A percentile compares a stretch with the other conserved stretches of the same genome.
Conservation (phyloP, 2,888 invertebrate genomes). For the Clepsis dumicolana region DNA sequence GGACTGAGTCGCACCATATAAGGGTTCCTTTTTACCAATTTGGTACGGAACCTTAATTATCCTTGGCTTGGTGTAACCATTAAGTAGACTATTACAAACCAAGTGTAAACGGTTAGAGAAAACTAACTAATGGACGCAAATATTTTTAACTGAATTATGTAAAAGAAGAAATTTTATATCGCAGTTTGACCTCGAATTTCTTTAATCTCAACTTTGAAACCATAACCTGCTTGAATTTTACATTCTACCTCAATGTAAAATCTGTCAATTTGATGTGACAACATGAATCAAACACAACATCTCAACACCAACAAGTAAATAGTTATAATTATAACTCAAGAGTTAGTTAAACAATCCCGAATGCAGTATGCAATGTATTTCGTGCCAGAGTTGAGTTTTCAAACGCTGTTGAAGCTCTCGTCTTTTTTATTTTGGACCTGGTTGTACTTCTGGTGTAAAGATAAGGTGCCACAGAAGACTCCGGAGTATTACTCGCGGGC, state of each 20-base stretch:
- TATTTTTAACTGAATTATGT: too few relatives aligned
- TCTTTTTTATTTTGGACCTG: constrained; percentile 73
- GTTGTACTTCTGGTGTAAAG: constrained; percentile 60
- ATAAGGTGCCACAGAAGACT: constrained; percentile 50
- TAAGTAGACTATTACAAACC: too few relatives aligned
- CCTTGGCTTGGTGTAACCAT: too few relatives aligned
- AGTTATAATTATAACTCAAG: neutral
- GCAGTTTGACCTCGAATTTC: neutral
- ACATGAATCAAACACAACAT: constrained; percentile 1
- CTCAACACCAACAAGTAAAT: neutral
- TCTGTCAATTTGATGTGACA: constrained; percentile 26
- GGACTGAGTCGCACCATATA: too few relatives aligned
- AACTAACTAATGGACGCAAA: too few relatives aligned
- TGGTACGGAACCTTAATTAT: too few relatives aligned
- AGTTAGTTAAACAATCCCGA: neutral
- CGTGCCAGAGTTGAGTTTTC: constrained; percentile 57
- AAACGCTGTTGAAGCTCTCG: constrained; percentile 61
- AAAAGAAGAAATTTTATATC: too few relatives aligned
- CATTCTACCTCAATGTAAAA: neutral
- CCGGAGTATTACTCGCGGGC: constrained; percentile 74
- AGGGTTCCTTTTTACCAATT: too few relatives aligned
- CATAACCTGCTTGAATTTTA: constrained; percentile 16
- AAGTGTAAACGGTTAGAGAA: too few relatives aligned
- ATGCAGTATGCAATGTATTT: constrained; percentile 57
- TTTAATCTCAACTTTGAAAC: neutral